These are phyloP conservation scores for Lacerta viridis DNA, from an alignment of 2,797 vertebrate species.

Conservation along the genomic window DNA sequence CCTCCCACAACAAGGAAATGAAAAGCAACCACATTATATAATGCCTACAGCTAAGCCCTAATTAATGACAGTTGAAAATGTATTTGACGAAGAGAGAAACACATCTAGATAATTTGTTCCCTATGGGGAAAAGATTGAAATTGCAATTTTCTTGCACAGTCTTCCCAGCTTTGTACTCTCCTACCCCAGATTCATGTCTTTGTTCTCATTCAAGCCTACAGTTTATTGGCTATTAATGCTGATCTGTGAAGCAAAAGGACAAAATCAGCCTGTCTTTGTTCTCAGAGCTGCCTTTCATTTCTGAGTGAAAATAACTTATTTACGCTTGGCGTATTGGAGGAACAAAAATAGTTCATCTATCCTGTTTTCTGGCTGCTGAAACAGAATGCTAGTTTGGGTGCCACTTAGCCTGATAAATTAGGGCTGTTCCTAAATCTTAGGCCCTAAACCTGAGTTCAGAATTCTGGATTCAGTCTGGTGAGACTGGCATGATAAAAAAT, in stretches of 20 bases:
- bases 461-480: neutral
- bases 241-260: slow-evolving; percentile 14
- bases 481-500: neutral
- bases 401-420: neutral
- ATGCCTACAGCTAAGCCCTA: neutral
- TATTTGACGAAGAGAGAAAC: neutral
- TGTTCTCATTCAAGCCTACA: slow-evolving; percentile 18
- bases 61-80: slow-evolving; percentile 22
- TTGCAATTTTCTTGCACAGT: slow-evolving; percentile 17
- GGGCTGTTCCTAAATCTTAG: neutral
- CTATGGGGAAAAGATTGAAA: neutral
- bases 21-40: neutral
- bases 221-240: slow-evolving; percentile 30
- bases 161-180: neutral
- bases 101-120: neutral
- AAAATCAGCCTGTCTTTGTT: neutral
- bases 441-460: neutral
- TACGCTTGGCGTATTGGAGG: neutral
- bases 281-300: neutral
- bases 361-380: neutral
- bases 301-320: neutral
- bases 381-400: neutral
- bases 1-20: slow-evolving; percentile 10
- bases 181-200: neutral
- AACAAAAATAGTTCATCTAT: neutral